Conservation (phyloP, 2,113 vertebrate genomes). For the Spilogale gracilis region DNA sequence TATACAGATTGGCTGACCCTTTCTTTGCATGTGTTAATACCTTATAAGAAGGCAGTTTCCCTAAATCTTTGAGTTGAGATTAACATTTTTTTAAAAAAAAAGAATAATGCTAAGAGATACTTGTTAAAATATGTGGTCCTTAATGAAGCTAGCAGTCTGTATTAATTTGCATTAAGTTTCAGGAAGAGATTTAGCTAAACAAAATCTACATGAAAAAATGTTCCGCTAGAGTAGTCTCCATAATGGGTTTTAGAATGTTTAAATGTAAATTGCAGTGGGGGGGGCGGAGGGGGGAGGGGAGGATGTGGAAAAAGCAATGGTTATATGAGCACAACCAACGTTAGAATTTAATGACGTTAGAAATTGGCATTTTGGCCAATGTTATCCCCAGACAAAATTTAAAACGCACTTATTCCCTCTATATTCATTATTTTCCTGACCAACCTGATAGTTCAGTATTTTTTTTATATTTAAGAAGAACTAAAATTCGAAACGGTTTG, state of each 20-base stretch:
- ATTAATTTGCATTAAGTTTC: slow-evolving; percentile 62
- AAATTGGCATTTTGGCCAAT: slow-evolving; percentile 82
- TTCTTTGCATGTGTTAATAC: background rate
- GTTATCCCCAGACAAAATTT: slow-evolving; percentile 75
- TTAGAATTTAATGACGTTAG: slow-evolving; percentile 76
- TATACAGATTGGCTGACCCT: slow-evolving; percentile 13
- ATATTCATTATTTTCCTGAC: slow-evolving; percentile 75
- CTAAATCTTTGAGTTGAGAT: slow-evolving; percentile 14
- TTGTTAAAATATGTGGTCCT: background rate
- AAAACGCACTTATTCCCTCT: slow-evolving; percentile 61
- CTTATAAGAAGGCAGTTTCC: slow-evolving; percentile 26
- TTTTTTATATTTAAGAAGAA: slow-evolving; percentile 77
- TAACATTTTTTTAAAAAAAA: background rate
- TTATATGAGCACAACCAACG: slow-evolving; percentile 79
- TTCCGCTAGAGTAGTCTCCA: slow-evolving; percentile 57
- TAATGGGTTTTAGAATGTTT: slow-evolving; percentile 74
- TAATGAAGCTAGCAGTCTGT: slow-evolving; percentile 44
- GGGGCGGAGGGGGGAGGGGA: background rate
- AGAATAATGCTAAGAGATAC: background rate
- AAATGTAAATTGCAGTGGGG: slow-evolving; percentile 73
- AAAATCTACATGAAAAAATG: slow-evolving; percentile 66
- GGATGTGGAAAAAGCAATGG: slow-evolving; percentile 77
- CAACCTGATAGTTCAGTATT: slow-evolving; percentile 71
- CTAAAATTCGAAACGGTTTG: slow-evolving; percentile 76
- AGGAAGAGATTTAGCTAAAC: slow-evolving; percentile 72